Evolutionary conservation across 2,888 invertebrate species (phyloP).

Genomic region (Lasioglossum zephyrum): DNA sequence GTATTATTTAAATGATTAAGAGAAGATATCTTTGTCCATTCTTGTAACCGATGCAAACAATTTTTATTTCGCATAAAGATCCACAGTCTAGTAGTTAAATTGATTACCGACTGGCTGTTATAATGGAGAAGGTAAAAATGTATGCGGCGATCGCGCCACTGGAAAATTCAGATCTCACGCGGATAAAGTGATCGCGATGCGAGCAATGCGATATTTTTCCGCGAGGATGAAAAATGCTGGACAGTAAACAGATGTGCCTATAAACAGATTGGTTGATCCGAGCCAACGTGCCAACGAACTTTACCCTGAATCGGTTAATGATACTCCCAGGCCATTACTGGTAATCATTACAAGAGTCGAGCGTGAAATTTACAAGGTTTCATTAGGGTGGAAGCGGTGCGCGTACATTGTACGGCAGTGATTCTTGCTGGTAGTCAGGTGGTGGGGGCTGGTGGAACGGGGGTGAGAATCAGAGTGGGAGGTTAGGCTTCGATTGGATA

Average conservation of each 20-base stretch:
- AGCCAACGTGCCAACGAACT: conserved; percentile 56
- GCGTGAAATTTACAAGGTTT: conserved; percentile 70
- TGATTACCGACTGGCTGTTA: not conserved
- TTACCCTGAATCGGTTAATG: conserved; percentile 69
- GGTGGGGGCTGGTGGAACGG: not conserved
- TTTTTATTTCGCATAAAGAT: no score
- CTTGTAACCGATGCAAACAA: no score
- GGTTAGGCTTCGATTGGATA: conserved; percentile 11
- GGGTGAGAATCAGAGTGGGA: not conserved
- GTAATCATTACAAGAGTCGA: conserved; percentile 70
- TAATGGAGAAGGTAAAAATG: not conserved
- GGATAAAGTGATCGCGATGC: not conserved
- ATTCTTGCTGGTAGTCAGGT: not conserved
- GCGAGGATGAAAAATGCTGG: not conserved
- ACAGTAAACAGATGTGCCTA: conserved; percentile 33
- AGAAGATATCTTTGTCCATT: no score
- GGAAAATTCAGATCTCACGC: not conserved
- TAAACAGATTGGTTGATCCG: conserved; percentile 45
- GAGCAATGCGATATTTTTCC: not conserved
- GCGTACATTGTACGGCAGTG: conserved; percentile 12
- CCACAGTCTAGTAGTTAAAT: not conserved
- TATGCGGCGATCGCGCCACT: not conserved
- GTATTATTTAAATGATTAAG: no score
- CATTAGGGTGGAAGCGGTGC: conserved; percentile 34
- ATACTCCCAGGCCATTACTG: conserved; percentile 67